Percentiles rank a stretch among this genome's conserved stretches.
Evolutionary conservation across 2,113 vertebrate species (phyloP).

Genomic region (Neodon shergylaensis): DNA sequence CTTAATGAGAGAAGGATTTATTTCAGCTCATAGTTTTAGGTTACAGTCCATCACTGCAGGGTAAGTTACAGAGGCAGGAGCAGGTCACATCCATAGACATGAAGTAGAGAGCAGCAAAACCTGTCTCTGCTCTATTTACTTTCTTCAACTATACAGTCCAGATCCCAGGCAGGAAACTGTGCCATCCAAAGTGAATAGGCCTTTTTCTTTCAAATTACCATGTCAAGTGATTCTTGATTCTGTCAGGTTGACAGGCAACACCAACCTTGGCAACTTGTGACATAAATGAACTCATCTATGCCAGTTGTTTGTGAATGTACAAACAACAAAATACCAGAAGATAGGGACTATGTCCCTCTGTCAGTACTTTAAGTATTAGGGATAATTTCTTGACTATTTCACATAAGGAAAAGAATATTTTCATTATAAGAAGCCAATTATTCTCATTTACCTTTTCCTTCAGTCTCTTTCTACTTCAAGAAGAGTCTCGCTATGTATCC

Average conservation of each 20-base stretch:
- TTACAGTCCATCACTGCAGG: not conserved
- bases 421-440: not conserved
- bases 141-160: not conserved
- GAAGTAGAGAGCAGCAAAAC: not conserved
- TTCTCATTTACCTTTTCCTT: not conserved
- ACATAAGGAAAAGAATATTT: not conserved
- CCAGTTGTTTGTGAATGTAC: not conserved
- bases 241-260: not conserved
- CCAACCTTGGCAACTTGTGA: not conserved
- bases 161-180: not conserved
- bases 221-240: not conserved
- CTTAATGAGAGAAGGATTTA: not conserved
- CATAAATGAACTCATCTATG: not conserved
- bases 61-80: not conserved
- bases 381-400: not conserved
- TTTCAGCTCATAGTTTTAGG: not conserved
- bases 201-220: not conserved
- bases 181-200: not conserved
- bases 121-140: not conserved
- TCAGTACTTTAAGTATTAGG: not conserved
- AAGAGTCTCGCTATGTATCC: not conserved
- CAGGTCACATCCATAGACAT: not conserved
- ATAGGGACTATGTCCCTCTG: not conserved
- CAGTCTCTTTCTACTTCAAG: not conserved
- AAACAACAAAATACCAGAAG: slow-evolving; percentile 22